Conservation (phyloP, 2,113 vertebrate species). For the Mixornis gularis region DNA sequence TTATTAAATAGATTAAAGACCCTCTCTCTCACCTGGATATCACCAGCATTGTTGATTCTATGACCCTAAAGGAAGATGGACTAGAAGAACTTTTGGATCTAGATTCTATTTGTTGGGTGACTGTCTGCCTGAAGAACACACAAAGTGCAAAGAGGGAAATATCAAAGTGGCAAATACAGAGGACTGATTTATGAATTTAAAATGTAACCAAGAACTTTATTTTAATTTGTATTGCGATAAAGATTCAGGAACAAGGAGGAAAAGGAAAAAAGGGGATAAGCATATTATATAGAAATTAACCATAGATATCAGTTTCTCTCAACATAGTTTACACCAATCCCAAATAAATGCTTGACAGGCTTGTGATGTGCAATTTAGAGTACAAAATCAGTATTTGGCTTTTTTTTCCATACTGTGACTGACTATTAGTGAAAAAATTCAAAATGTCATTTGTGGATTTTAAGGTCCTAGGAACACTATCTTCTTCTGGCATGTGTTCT, state of each 20-base stretch:
- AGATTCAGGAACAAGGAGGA: not conserved
- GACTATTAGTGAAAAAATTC: constrained; percentile 46
- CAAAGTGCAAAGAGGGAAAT: not conserved
- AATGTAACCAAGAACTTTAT: not conserved
- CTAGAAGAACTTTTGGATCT: not conserved
- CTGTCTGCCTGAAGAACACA: not conserved
- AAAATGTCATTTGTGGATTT: constrained; percentile 49
- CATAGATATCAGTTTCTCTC: not conserved
- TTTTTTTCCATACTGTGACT: not conserved
- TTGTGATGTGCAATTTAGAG: not conserved
- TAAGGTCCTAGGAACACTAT: constrained; percentile 50
- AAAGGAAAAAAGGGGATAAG: not conserved
- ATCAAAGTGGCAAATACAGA: not conserved
- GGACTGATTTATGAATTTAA: not conserved
- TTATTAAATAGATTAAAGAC: not conserved
- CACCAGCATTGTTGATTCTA: not conserved
- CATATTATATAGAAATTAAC: not conserved
- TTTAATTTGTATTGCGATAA: not conserved
- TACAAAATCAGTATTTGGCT: constrained; percentile 1
- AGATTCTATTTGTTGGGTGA: not conserved
- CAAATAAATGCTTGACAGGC: not conserved
- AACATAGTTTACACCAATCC: not conserved
- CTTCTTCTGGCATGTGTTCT: constrained; percentile 42
- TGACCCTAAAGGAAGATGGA: not conserved
- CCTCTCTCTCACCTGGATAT: not conserved